Evolutionary conservation across 2,888 invertebrate species (phyloP), one percentile per base, ranked within the genome.

Genomic region (Trissonchulus sp.): DNA sequence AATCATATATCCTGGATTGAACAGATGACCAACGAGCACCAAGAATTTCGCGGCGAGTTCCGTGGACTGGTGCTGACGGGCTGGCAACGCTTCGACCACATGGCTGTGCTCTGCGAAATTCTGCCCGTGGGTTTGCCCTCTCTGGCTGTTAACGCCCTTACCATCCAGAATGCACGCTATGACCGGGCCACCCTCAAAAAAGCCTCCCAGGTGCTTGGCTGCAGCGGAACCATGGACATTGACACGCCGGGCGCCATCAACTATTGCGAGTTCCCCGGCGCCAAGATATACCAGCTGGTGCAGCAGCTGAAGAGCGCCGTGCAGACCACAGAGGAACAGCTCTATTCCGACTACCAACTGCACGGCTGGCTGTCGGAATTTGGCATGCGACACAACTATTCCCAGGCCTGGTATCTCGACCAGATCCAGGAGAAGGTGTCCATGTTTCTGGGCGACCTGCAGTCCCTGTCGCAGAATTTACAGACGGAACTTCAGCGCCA

Each of bases 51-150:
- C 36, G 71, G 35, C 18, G n/a, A 33, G 35, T 35, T 86, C 77
- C 79, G 83, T 60, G 87, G 87, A 15, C 83, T 85, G 65, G 85
- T 84, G 33, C 72, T 87, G 34, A 87, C 87, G 60, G 87, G 87
- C 33, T 87, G 87, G 87, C 86, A 86, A 78, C 82, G 87, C 85
- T 86, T 78, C 80, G 87, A 85, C 77, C 88, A 88, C 79, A 85
- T 84, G 78, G 81, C 85, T 15, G 83, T 85, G 0, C 80, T 88
- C 36, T 88, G 87, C 82, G 88, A 88, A 76, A 79, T 88, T 15
- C 80, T 87, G 1, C 87, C 87, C 1, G 83, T 84, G 2, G 79
- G 81, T 1, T 77, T 84, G 63, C 84, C 84, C 3, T 80, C 82
- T 0, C 76, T 84, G 63, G 79, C 81, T 2, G 76, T 78, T 30